Percentiles rank a stretch among this genome's conserved stretches.
phyloP scores from a whole-genome alignment of 2,797 vertebrate species.

The Otus scops region DNA sequence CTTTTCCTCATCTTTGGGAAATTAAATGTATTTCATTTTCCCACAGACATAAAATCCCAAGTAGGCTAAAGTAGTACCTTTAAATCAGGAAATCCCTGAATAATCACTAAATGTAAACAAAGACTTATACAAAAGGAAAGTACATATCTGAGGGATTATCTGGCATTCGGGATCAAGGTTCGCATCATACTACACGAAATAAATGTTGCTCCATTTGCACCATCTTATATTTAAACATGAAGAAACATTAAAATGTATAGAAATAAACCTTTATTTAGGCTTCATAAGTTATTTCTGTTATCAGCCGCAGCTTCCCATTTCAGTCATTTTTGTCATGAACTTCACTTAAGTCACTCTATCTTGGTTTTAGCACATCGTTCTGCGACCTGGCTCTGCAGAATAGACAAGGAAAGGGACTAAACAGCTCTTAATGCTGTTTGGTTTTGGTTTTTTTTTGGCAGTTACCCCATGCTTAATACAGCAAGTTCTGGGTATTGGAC shows the following conservation, averaged over 20 bases:
- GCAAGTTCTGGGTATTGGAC: not conserved
- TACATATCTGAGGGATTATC: slow-evolving; percentile 12
- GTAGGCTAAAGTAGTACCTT: not conserved
- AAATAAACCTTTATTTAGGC: not conserved
- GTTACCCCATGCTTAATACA: not conserved
- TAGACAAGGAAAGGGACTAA: not conserved
- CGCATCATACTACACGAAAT: not conserved
- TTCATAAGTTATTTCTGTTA: slow-evolving; percentile 9
- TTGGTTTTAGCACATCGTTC: slow-evolving; percentile 28
- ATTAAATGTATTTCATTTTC: not conserved
- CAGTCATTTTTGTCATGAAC: not conserved
- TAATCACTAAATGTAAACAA: slow-evolving; percentile 11
- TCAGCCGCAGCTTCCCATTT: slow-evolving; percentile 4
- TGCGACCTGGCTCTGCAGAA: not conserved
- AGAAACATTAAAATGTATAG: not conserved
- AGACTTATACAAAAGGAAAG: slow-evolving; percentile 13
- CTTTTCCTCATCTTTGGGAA: not conserved
- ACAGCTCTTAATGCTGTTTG: not conserved
- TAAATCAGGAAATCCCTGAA: slow-evolving; percentile 27
- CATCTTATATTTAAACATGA: not conserved
- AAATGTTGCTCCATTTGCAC: not conserved
- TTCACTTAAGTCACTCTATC: not conserved
- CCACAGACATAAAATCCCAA: not conserved
- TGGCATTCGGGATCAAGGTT: not conserved
- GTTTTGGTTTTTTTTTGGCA: not conserved